Evolutionary conservation across 1,140 invertebrate genomes (phyloP).

Genomic region (Drosophila truncata): DNA sequence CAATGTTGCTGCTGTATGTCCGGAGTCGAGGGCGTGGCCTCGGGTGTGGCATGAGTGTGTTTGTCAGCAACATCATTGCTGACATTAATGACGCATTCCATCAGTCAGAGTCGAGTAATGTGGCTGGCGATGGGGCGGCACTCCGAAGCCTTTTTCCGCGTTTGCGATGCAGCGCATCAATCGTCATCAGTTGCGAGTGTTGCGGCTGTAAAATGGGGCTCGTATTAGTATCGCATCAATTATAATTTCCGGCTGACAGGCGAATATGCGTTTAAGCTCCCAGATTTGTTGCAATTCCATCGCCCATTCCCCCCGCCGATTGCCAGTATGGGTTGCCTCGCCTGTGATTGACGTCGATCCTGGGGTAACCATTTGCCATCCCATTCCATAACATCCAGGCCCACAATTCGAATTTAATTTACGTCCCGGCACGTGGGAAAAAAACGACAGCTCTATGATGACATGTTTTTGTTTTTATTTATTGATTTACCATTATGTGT

Average conservation of each 20-base stretch:
- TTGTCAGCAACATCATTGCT: constrained; percentile 74
- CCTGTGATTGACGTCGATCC: constrained; percentile 26
- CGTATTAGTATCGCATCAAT: constrained; percentile 82
- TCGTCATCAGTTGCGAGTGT: constrained; percentile 69
- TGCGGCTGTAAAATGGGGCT: constrained; percentile 39
- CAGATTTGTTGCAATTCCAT: constrained; percentile 65
- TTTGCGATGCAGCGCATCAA: constrained; percentile 72
- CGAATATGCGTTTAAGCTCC: constrained; percentile 63
- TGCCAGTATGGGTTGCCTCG: constrained; percentile 1
- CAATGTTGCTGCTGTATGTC: constrained; percentile 27
- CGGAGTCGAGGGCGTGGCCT: constrained; percentile 7
- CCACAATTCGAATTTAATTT: constrained; percentile 61
- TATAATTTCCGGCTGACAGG: constrained; percentile 76
- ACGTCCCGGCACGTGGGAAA: constrained; percentile 21
- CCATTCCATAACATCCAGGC: constrained; percentile 27
- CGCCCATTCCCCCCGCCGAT: constrained; percentile 11
- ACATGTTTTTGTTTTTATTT: constrained; percentile 41
- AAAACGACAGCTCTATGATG: constrained; percentile 18
- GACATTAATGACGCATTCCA: constrained; percentile 81
- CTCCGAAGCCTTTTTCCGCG: constrained; percentile 68
- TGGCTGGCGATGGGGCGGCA: neutral
- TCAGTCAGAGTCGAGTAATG: constrained; percentile 55
- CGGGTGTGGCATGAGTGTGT: constrained; percentile 43
- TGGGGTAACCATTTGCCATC: constrained; percentile 43
- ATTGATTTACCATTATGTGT: constrained; percentile 74